Base-by-base conservation (phyloP, 2,113 vertebrate genomes). In the Capricornis sumatraensis region DNA sequence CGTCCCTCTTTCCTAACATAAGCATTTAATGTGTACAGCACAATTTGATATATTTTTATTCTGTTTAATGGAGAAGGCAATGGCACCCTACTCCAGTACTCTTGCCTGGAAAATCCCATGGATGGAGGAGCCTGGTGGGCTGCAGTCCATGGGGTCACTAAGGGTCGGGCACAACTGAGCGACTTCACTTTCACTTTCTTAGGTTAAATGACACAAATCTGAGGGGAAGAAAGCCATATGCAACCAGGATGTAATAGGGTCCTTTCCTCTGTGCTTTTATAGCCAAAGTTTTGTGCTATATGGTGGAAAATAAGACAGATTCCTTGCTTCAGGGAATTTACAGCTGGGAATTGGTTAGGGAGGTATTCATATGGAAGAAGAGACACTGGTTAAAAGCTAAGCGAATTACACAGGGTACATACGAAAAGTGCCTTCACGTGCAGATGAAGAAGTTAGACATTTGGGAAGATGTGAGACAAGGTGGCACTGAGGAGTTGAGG, bases 251-350 rank as follows among this genome's bases (percentile, higher is more conserved):
- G 7, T 96, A 62, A 71, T 57, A 89, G 28, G 52, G 21, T 82
- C 47, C 36, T 95, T 83, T 89, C 17, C 58, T 89, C 36, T 86
- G 15, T 28, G 33, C 33, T 89, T 5, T 50, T 85, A 83, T 33
- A 76, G 52, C 40, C 30, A 82, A 64, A 93, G 27, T 55, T 78
- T 45, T 91, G 50, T 88, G 23, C 76, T 62, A 0, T 91, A 6
- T 91, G 50, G 40, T 88, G 10, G 23, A 85, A 91, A 93, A 60
- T 82, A 83, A 96, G 79, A 86, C 52, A 85, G 5, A 89, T 85
- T 13, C 14, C 9, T 58, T 91, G 17, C 58, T 94, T 96, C 45
- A 83, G 89, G 71, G 23, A 62, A 92, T 95, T 94, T 96, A 84
- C 11, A 90, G 40, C 55, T 47, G n/a, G 15, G 14, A 28, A 4